Conservation (phyloP, 1,140 invertebrate species). For the Paraescarpia echinospica region DNA sequence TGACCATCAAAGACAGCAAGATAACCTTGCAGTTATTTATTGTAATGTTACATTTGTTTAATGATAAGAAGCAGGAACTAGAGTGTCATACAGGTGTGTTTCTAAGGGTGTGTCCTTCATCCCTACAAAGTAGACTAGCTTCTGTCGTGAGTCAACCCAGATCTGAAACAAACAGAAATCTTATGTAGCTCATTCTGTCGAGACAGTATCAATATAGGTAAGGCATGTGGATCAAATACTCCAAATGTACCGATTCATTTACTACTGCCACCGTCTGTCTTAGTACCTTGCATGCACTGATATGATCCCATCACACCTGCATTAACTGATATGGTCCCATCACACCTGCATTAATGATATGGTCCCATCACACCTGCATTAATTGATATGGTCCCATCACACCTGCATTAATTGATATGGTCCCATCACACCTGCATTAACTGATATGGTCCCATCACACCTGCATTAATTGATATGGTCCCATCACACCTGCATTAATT, state of each 20-base stretch:
- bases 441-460: too few species aligned
- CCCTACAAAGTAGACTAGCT: constrained; percentile 60
- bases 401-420: too few species aligned
- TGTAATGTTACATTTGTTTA: not conserved
- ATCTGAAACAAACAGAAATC: constrained; percentile 40
- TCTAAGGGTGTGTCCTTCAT: constrained; percentile 60
- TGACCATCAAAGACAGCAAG: not conserved
- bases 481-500: too few species aligned
- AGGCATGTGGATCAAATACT: not conserved
- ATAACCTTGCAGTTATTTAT: not conserved
- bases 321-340: too few species aligned
- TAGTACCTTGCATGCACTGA: not conserved
- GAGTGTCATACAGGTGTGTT: constrained; percentile 59
- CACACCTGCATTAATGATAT: too few species aligned
- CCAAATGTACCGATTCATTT: not conserved
- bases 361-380: too few species aligned
- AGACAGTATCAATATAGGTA: not conserved
- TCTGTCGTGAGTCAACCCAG: constrained; percentile 57
- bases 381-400: too few species aligned
- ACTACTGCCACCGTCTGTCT: not conserved
- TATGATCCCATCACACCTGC: not conserved
- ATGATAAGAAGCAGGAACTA: not conserved
- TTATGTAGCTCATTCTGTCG: not conserved
- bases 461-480: too few species aligned
- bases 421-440: too few species aligned